Evolutionary conservation across 1,140 invertebrate genomes (phyloP).

Genomic region (Oreohelix idahoensis): DNA sequence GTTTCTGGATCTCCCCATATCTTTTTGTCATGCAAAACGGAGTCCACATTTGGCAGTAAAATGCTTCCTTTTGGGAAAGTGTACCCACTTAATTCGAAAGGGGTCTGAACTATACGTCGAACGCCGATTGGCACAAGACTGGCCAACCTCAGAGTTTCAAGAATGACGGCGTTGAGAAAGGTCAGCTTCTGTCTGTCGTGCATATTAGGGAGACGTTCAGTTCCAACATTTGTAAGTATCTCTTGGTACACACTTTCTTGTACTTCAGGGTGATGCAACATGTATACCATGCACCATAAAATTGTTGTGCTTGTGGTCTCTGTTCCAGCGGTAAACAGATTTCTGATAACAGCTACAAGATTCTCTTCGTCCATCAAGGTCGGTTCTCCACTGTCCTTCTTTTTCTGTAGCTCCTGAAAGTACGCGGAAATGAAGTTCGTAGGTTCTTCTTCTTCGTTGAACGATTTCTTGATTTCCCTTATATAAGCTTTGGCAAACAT

Average conservation of each 20-base stretch:
- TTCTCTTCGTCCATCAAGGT: constrained; percentile 42
- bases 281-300: constrained; percentile 84
- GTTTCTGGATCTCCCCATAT: constrained; percentile 80
- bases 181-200: constrained; percentile 45
- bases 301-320: constrained; percentile 52
- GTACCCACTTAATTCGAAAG: constrained; percentile 55
- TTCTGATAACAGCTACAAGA: constrained; percentile 19
- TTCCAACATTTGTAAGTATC: constrained; percentile 86
- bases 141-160: constrained; percentile 47
- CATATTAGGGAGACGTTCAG: constrained; percentile 75
- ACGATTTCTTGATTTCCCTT: neutral
- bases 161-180: constrained; percentile 50
- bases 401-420: neutral
- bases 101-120: constrained; percentile 29
- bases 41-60: constrained; percentile 64
- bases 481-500: neutral
- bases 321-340: constrained; percentile 53
- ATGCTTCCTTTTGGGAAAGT: constrained; percentile 62
- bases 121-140: constrained; percentile 65
- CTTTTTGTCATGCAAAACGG: constrained; percentile 60
- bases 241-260: constrained; percentile 88
- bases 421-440: constrained; percentile 1
- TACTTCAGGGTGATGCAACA: constrained; percentile 82
- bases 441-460: neutral
- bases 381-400: constrained; percentile 25